Evolutionary conservation across 2,888 invertebrate genomes (phyloP), one percentile per base, ranked within the genome.

Genomic region (Cryptops parisi): DNA sequence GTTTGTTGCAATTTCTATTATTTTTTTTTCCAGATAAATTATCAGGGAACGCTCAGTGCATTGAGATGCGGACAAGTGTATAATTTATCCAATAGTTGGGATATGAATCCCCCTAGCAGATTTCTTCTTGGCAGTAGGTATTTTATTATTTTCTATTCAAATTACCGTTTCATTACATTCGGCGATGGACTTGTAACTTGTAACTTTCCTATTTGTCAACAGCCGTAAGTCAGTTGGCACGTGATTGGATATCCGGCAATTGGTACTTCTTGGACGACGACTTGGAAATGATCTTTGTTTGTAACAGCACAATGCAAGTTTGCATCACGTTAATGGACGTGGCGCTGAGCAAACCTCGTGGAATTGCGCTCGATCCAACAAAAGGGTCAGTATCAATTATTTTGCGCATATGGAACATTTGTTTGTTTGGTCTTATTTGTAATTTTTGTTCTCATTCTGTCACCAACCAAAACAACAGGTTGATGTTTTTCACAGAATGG

Each of bases 221-320:
- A 82, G 84, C 78, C 59, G 80, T 87, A 58, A 79, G 78, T 59
- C 81, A 82, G 65, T 74, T 89, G 63, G 80, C 81, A 4, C 68
- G 81, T 59, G 90, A 91, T 71, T 91, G 90, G 90, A 72, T 87
- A 54, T 78, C 84, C 17, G 78, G 78, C 62, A 87, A 87, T 72
- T 88, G 87, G 86, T 91, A 88, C 72, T 77, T 87, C 66, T 72
- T 81, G 62, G 85, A 84, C 69, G 77, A 75, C 62, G 72, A 72
- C 52, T 75, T 78, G 58, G 80, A 79, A 64, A 75, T 79, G 67
- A 76, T 88, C 60, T 81, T 82, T 70, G 73, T 81, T 61, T 88
- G 88, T 70, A 74, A 74, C 56, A 70, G 71, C 49, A 65, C 72
- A 52, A 74, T 84, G 66, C 66, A 66, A 49, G 71, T 75, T 63